phyloP scores from a whole-genome alignment of 2,113 vertebrate genomes.

The Cettia cetti region DNA sequence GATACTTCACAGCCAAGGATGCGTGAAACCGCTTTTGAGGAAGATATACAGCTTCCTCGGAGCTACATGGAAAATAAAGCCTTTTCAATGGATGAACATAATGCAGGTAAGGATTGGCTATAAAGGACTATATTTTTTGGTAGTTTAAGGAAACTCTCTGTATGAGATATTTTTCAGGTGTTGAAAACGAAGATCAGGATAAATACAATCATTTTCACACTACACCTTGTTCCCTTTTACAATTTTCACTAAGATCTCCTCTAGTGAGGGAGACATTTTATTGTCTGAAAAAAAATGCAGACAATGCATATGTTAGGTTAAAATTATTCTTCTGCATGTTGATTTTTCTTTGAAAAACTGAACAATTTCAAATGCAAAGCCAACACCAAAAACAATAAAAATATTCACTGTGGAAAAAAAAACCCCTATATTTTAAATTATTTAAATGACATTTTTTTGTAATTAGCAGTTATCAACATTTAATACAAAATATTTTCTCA shows the following conservation, averaged over 20 bases:
- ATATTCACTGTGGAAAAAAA: not conserved
- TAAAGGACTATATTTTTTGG: not conserved
- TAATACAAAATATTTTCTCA: not conserved
- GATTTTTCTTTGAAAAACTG: not conserved
- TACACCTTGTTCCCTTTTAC: not conserved
- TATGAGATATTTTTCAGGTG: not conserved
- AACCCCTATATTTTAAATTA: not conserved
- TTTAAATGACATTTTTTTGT: not conserved
- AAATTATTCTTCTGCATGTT: not conserved
- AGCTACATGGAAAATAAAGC: constrained; percentile 96
- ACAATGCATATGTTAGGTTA: not conserved
- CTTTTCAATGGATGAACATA: constrained; percentile 91
- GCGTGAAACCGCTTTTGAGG: constrained; percentile 94
- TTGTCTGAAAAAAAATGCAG: not conserved
- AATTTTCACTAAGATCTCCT: not conserved
- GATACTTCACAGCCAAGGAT: constrained; percentile 92
- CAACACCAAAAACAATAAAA: not conserved
- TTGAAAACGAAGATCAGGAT: not conserved
- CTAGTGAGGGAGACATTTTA: not conserved
- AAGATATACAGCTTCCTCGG: constrained; percentile 90
- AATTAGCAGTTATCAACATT: not conserved
- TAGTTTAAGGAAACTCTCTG: not conserved
- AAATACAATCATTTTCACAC: not conserved
- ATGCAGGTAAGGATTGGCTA: constrained; percentile 79
- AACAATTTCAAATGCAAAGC: not conserved